Evolutionary conservation across 2,113 vertebrate species (phyloP).

Genomic region (Salvator merianae): DNA sequence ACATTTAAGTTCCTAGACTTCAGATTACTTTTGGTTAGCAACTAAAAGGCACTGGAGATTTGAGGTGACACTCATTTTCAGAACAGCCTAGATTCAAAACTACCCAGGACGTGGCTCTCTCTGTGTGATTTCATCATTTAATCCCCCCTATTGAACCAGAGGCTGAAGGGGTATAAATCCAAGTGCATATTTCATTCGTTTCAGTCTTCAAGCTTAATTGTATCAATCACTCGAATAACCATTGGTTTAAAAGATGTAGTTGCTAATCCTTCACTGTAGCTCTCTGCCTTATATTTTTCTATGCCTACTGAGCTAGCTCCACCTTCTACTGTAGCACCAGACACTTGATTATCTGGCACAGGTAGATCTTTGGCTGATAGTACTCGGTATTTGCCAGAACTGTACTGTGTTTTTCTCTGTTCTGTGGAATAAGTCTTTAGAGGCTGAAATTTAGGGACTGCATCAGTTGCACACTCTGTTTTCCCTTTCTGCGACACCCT

Average conservation of each 20-base stretch:
- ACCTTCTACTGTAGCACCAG: slow-evolving; percentile 18
- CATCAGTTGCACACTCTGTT: not conserved
- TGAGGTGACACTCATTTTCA: slow-evolving; percentile 47
- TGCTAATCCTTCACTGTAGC: slow-evolving; percentile 79
- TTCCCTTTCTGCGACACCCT: not conserved
- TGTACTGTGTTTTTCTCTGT: not conserved
- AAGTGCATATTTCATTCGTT: slow-evolving; percentile 40
- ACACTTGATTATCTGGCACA: slow-evolving; percentile 14
- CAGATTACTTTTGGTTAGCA: slow-evolving; percentile 61
- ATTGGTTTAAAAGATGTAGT: slow-evolving; percentile 81
- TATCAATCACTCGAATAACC: slow-evolving; percentile 80
- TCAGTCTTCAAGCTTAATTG: slow-evolving; percentile 76
- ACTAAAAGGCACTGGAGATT: slow-evolving; percentile 53
- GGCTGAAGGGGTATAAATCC: slow-evolving; percentile 19
- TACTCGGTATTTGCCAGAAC: slow-evolving; percentile 30
- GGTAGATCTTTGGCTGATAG: slow-evolving; percentile 5
- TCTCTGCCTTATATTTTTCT: slow-evolving; percentile 86
- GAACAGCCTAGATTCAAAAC: slow-evolving; percentile 33
- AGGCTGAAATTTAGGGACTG: not conserved
- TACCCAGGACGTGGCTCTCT: slow-evolving; percentile 45
- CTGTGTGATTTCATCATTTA: slow-evolving; percentile 54
- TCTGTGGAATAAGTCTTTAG: not conserved
- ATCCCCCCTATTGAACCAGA: slow-evolving; percentile 44
- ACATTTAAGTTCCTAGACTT: slow-evolving; percentile 52
- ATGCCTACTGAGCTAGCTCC: slow-evolving; percentile 19